These are phyloP conservation scores for Agonopterix heracliana DNA, from an alignment of 2,888 invertebrate species.

Conservation along the genomic window DNA sequence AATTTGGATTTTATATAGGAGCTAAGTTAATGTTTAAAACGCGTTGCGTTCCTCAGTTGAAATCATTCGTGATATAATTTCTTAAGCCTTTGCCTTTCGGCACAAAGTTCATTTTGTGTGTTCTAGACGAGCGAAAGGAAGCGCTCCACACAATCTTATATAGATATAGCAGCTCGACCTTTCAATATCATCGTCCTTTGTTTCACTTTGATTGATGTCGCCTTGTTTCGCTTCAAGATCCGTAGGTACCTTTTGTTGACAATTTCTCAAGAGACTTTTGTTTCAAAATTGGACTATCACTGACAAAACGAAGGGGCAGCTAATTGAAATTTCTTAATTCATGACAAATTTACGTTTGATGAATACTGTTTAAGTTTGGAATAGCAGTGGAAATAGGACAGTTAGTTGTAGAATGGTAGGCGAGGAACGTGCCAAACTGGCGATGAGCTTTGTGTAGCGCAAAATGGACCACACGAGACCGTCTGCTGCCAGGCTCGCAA, in stretches of 20 bases:
- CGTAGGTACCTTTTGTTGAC: constrained; percentile 15
- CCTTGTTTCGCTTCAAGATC: constrained; percentile 32
- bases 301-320: constrained; percentile 21
- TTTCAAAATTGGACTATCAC: constrained; percentile 31
- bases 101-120: background rate
- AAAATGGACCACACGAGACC: constrained; percentile 35
- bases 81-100: background rate
- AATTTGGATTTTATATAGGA: no score
- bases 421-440: constrained; percentile 47
- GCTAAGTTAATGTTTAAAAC: no score
- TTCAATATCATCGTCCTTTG: constrained; percentile 32
- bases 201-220: constrained; percentile 45
- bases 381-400: constrained; percentile 41
- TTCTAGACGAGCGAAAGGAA: background rate
- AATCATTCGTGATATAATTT: no score
- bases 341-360: constrained; percentile 19
- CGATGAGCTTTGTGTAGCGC: constrained; percentile 41
- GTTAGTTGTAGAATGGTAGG: constrained; percentile 28
- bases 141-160: background rate
- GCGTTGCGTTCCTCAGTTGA: no score
- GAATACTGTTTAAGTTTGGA: constrained; percentile 41
- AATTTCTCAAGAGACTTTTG: constrained; percentile 29
- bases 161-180: constrained; percentile 13
- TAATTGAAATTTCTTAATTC: constrained; percentile 30
- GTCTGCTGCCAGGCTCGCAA: constrained; percentile 15